Evolutionary conservation across 1,140 invertebrate genomes (phyloP).

Genomic region (Mylabris phalerata): DNA sequence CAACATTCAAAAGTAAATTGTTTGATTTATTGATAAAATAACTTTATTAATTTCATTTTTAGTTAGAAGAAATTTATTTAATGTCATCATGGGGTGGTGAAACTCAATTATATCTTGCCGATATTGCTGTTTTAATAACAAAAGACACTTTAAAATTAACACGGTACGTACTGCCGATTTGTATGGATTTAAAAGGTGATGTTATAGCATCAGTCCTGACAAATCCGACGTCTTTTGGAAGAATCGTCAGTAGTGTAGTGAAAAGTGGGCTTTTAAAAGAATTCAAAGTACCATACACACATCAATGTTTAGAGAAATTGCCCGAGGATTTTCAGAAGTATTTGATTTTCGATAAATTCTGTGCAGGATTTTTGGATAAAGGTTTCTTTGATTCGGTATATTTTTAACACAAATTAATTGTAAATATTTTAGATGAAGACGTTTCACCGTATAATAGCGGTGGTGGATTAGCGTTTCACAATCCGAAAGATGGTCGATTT

Average conservation of each 20-base stretch:
- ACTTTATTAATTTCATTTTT: slow-evolving; percentile 20
- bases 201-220: neutral
- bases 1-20: slow-evolving; percentile 22
- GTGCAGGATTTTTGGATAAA: slow-evolving; percentile 1
- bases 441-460: neutral
- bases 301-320: neutral
- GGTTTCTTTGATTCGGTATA: neutral
- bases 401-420: neutral
- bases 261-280: too few relatives aligned
- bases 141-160: neutral
- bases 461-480: neutral
- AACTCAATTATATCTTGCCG: too few relatives aligned
- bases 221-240: neutral
- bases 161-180: neutral
- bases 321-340: slow-evolving; percentile 1
- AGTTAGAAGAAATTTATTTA: slow-evolving; percentile 1
- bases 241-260: too few relatives aligned
- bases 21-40: slow-evolving; percentile 21
- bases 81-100: neutral
- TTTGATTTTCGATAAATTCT: slow-evolving; percentile 5
- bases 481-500: neutral
- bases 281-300: too few relatives aligned
- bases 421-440: neutral
- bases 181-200: neutral
- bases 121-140: neutral